Conservation (phyloP, 2,113 vertebrate genomes). For the Brachyhypopomus occidentalis region DNA sequence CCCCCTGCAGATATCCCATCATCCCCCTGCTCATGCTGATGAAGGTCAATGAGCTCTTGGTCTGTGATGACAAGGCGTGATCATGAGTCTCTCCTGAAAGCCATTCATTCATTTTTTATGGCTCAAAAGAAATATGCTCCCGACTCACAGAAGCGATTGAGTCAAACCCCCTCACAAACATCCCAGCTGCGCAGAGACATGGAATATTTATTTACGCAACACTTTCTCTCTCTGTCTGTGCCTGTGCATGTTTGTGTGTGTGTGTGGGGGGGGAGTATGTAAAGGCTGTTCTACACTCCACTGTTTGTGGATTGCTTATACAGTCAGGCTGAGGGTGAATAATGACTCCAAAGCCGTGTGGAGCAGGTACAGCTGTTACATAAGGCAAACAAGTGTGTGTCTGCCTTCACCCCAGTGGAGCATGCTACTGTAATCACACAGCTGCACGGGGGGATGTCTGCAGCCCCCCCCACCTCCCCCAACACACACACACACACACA, state of each 20-base stretch:
- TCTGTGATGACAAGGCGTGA: conserved; percentile 22
- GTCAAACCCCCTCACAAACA: conserved; percentile 34
- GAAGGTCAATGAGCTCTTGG: conserved; percentile 53
- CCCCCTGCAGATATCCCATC: conserved; percentile 46
- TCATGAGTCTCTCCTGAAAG: conserved; percentile 40
- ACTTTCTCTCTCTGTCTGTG: conserved; percentile 8
- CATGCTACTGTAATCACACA: conserved; percentile 10
- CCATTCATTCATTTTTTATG: conserved; percentile 52
- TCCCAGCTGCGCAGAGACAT: conserved; percentile 20
- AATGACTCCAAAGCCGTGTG: conserved; percentile 39
- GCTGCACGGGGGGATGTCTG: neutral
- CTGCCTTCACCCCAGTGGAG: conserved; percentile 1
- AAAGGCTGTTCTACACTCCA: conserved; percentile 22
- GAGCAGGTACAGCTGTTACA: conserved; percentile 45
- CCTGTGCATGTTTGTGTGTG: neutral
- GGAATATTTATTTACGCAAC: conserved; percentile 49
- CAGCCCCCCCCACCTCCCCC: too few relatives aligned
- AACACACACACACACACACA: too few relatives aligned
- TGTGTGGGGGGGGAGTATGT: conserved; percentile 11
- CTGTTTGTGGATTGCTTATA: conserved; percentile 35
- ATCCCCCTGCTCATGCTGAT: conserved; percentile 36
- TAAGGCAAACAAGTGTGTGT: conserved; percentile 37
- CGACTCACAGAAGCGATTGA: conserved; percentile 42
- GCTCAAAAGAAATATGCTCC: conserved; percentile 40
- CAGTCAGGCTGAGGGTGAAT: conserved; percentile 44